These are phyloP conservation scores for Trogon surrucura DNA, from an alignment of 2,113 vertebrate genomes.

Conservation along the genomic window DNA sequence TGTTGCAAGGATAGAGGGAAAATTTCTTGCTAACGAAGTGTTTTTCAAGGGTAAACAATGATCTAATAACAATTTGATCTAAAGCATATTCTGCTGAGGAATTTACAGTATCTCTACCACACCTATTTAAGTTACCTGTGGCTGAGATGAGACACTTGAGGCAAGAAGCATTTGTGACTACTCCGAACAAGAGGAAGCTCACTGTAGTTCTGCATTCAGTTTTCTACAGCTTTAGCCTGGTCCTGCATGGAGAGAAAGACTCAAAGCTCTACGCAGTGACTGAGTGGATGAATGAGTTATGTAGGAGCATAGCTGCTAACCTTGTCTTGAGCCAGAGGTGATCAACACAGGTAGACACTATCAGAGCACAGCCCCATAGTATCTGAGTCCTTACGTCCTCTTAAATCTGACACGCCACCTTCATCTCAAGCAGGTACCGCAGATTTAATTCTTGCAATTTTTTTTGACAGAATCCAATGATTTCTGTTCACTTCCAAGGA, in stretches of 20 bases:
- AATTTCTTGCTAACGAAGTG: constrained; percentile 25
- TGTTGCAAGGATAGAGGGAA: constrained; percentile 15
- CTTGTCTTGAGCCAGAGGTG: neutral
- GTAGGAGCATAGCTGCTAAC: neutral
- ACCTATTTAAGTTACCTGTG: neutral
- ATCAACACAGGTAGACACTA: neutral
- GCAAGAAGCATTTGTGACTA: neutral
- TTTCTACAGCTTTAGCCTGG: neutral
- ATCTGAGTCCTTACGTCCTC: neutral
- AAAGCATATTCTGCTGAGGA: constrained; percentile 1
- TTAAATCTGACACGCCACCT: neutral
- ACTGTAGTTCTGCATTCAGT: neutral
- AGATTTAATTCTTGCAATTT: neutral
- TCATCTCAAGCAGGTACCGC: neutral
- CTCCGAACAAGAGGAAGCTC: neutral
- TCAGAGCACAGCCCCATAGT: neutral
- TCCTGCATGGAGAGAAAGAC: neutral
- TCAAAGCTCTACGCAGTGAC: neutral
- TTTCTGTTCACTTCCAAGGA: neutral
- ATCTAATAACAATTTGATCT: constrained; percentile 12
- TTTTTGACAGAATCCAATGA: neutral
- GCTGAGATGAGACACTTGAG: neutral
- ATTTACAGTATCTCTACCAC: neutral
- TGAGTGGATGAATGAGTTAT: neutral
- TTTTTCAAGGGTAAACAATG: constrained; percentile 37